Base-by-base conservation (phyloP, 2,797 vertebrate genomes). In the Macroramphosus scolopax region DNA sequence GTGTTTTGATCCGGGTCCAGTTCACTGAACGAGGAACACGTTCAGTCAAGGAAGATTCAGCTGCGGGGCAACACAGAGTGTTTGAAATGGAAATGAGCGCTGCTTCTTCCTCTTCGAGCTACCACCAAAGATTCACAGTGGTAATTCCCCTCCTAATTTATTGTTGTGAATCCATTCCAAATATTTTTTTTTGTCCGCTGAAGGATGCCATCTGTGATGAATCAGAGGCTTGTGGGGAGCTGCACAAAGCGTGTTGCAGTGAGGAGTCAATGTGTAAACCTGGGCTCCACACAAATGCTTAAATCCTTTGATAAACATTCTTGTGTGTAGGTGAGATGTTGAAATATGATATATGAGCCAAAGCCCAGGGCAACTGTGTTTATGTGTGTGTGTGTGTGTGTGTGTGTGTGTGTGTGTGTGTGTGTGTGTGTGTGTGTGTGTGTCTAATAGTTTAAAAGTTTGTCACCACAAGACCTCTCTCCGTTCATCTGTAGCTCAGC, bases 1-100 rank as follows among this genome's bases (percentile, higher is more conserved):
- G 62, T 64, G 35, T 72, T 86, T 91, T 92, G 90, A 92, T 89
- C 62, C 82, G 68, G 63, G 54, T 89, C 90, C 90, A 92, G 86
- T 81, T 76, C 45, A 51, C 63, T 76, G 82, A 77, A 68, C 65
- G 84, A 88, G 72, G 72, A 88, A 86, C 88, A 83, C 84, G 91
- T 86, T 87, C 66, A 83, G 72, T 88, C 85, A 82, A 63, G 22
- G 70, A 77, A 84, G 80, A 63, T 66, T 68, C 75, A 70, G 83
- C 87, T 84, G 67, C 82, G 80, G 78, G 89, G 81, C 49, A 68
- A 49, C 24, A 18, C 51, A 43, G 36, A 26, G 22, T 68, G 84
- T 92, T 82, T 86, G 89, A 90, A 89, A 90, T 86, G 86, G 83
- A 90, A 92, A 92, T 83, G 44, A 83, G 48, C 5, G 35, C 71